Evolutionary conservation across 2,888 invertebrate species (phyloP).

Genomic region (Watsonalla cultraria): DNA sequence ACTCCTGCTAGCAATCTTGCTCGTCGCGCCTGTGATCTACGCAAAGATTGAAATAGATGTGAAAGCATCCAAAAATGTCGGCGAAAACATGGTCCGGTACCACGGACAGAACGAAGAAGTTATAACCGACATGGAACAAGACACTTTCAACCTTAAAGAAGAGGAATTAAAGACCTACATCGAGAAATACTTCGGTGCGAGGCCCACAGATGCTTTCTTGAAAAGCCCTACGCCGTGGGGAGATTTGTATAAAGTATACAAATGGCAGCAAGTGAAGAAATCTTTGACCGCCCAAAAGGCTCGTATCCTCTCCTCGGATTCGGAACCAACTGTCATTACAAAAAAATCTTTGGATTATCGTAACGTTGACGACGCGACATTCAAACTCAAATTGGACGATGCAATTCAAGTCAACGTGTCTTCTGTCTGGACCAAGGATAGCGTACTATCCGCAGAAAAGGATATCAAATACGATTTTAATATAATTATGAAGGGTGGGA

Average conservation of each 20-base stretch:
- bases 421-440: constrained; percentile 25
- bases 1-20: constrained; percentile 11
- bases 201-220: constrained; percentile 30
- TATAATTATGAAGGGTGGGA: constrained; percentile 12
- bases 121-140: constrained; percentile 30
- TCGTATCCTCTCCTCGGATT: constrained; percentile 10
- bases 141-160: constrained; percentile 32
- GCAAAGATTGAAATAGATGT: constrained; percentile 36
- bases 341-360: constrained; percentile 24
- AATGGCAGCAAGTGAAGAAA: constrained; percentile 37
- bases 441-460: constrained; percentile 17
- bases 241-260: constrained; percentile 34
- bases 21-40: constrained; percentile 20
- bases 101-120: constrained; percentile 24
- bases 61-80: constrained; percentile 15
- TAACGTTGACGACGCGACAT: neutral
- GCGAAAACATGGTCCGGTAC: constrained; percentile 14
- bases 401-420: constrained; percentile 24
- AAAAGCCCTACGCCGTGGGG: constrained; percentile 46
- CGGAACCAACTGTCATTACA: constrained; percentile 19
- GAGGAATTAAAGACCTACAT: constrained; percentile 28
- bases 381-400: neutral
- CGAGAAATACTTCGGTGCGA: constrained; percentile 21
- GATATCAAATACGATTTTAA: constrained; percentile 25
- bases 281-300: constrained; percentile 27